phyloP scores from a whole-genome alignment of 2,888 invertebrate genomes.

The Elmis aenea region DNA sequence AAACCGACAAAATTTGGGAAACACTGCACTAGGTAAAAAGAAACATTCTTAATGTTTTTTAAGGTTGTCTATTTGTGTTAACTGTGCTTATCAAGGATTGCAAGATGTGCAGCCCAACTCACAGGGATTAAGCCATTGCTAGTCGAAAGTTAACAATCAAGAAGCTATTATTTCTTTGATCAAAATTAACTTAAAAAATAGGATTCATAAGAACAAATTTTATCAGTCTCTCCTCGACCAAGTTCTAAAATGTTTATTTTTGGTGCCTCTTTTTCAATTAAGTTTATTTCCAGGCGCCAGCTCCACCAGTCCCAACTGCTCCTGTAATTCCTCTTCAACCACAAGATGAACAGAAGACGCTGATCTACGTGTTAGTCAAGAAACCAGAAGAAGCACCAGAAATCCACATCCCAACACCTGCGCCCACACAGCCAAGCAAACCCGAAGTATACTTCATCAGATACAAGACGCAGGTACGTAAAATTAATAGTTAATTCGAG shows the following conservation, averaged over 20 bases:
- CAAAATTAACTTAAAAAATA: constrained; percentile 1
- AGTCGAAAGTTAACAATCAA: too few relatives aligned
- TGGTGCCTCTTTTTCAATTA: too few relatives aligned
- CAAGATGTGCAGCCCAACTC: too few relatives aligned
- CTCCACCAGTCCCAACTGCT: constrained; percentile 75
- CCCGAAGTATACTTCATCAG: constrained; percentile 89
- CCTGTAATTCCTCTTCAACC: constrained; percentile 77
- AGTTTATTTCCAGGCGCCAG: constrained; percentile 86
- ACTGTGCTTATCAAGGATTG: too few relatives aligned
- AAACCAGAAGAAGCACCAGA: constrained; percentile 82
- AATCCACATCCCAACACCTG: constrained; percentile 70
- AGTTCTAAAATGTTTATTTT: constrained; percentile 4
- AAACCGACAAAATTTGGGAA: too few relatives aligned
- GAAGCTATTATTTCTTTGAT: too few relatives aligned
- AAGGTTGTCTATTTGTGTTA: too few relatives aligned
- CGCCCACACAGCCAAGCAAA: constrained; percentile 81
- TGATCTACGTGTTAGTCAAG: constrained; percentile 84
- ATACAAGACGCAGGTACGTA: constrained; percentile 74
- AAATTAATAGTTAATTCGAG: too few relatives aligned
- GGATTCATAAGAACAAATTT: constrained; percentile 2
- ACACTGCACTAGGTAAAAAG: too few relatives aligned
- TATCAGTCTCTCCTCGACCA: neutral
- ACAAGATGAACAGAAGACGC: constrained; percentile 84
- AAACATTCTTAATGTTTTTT: too few relatives aligned
- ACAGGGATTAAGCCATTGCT: too few relatives aligned